Conservation (phyloP, 2,888 invertebrate genomes). For the Muschampia plurimacula region DNA sequence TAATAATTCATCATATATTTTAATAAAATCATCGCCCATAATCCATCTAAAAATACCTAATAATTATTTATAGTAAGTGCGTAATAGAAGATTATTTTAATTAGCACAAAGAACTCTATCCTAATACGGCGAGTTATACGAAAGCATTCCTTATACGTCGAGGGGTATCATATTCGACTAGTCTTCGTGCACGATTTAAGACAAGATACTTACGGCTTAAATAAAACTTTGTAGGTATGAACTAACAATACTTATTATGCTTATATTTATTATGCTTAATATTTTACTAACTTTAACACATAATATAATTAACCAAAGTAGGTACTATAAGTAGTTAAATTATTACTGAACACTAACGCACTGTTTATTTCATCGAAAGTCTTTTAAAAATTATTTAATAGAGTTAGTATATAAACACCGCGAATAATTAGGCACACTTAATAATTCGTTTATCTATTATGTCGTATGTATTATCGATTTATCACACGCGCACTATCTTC, state of each 20-base stretch:
- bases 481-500: background rate
- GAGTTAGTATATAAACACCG: too few relatives aligned
- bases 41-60: background rate
- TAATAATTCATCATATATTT: conserved; percentile 1
- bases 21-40: background rate
- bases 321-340: background rate
- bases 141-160: conserved; percentile 1
- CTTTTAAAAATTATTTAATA: too few relatives aligned
- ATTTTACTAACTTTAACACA: too few relatives aligned
- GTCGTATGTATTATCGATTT: background rate
- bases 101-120: background rate
- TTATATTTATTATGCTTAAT: background rate
- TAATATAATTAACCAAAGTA: background rate
- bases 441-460: too few relatives aligned
- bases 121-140: background rate
- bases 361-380: too few relatives aligned
- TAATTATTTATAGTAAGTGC: background rate
- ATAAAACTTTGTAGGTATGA: background rate
- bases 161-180: background rate
- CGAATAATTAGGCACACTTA: too few relatives aligned
- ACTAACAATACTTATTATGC: background rate
- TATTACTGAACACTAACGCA: background rate
- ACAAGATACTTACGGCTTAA: background rate
- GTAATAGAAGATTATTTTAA: background rate
- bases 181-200: background rate